A percentile compares a stretch with the other conserved stretches of the same genome.
phyloP scores from a whole-genome alignment of 2,113 vertebrate genomes.

The Cettia cetti region DNA sequence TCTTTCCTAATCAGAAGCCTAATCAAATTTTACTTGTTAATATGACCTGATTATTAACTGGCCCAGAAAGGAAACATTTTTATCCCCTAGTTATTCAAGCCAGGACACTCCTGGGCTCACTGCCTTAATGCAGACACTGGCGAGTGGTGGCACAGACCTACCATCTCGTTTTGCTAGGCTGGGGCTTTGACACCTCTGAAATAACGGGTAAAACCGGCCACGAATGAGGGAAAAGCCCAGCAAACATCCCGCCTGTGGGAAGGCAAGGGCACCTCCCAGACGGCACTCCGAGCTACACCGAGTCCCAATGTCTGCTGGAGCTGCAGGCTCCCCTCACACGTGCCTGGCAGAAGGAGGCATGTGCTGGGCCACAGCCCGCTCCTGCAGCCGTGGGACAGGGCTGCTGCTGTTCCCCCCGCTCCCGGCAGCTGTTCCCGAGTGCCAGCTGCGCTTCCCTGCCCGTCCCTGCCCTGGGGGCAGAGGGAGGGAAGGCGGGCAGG shows the following conservation, averaged over 20 bases:
- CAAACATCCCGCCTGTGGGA: accelerated
- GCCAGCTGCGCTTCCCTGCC: background rate
- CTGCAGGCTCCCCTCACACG: background rate
- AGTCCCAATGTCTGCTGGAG: background rate
- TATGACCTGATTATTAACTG: conserved; percentile 31
- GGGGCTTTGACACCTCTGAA: background rate
- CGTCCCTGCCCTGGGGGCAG: too few relatives aligned
- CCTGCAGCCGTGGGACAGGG: accelerated
- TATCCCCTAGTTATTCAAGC: background rate
- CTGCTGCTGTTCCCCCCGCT: accelerated
- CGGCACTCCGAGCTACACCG: accelerated
- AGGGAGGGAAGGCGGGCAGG: too few relatives aligned
- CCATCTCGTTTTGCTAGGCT: background rate
- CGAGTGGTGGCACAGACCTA: background rate
- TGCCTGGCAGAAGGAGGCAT: background rate
- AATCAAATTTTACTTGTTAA: conserved; percentile 46
- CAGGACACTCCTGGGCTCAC: background rate
- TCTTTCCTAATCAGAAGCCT: conserved; percentile 32
- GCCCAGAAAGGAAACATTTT: conserved; percentile 25
- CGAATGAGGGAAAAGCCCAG: background rate
- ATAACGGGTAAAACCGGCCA: background rate
- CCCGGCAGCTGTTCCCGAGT: background rate
- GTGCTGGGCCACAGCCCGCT: background rate
- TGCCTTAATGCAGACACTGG: background rate
- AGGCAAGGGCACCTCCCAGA: background rate